Percentiles rank a stretch among this genome's conserved stretches.
Evolutionary conservation across 2,888 invertebrate species (phyloP).

Genomic region (Leptopilina myrica): DNA sequence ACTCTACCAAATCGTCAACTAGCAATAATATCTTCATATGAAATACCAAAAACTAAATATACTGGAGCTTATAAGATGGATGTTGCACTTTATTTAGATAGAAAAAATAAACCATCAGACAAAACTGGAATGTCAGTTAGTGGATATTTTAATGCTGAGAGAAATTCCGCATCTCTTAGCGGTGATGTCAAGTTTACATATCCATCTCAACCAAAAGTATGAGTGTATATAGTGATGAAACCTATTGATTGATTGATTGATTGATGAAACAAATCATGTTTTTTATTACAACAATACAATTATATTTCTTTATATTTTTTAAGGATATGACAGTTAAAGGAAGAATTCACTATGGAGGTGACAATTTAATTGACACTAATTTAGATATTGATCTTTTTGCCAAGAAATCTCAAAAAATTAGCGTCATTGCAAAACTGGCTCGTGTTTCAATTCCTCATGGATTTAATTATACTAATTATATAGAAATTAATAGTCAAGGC

Average conservation of each 20-base stretch:
- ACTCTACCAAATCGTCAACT: slow-evolving; percentile 84
- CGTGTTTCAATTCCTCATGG: slow-evolving; percentile 67
- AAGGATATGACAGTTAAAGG: slow-evolving; percentile 78
- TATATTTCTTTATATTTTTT: neutral
- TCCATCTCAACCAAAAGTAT: slow-evolving; percentile 82
- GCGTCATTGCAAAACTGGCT: slow-evolving; percentile 70
- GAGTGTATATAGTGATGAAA: slow-evolving; percentile 12
- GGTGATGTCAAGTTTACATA: slow-evolving; percentile 83
- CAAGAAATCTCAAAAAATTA: slow-evolving; percentile 80
- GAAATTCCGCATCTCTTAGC: slow-evolving; percentile 76
- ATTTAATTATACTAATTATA: slow-evolving; percentile 73
- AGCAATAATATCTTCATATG: slow-evolving; percentile 79
- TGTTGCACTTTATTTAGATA: slow-evolving; percentile 83
- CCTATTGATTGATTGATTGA: too few relatives aligned
- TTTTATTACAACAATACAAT: too few relatives aligned
- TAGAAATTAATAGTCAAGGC: slow-evolving; percentile 78
- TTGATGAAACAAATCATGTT: too few relatives aligned
- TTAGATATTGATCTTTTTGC: slow-evolving; percentile 81
- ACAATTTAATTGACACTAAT: slow-evolving; percentile 73
- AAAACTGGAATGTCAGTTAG: slow-evolving; percentile 80
- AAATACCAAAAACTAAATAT: slow-evolving; percentile 70
- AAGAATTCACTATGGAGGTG: slow-evolving; percentile 75
- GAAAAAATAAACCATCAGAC: slow-evolving; percentile 83
- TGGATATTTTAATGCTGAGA: slow-evolving; percentile 79
- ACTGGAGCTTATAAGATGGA: slow-evolving; percentile 82